Conservation (phyloP, 2,113 vertebrate species). For the Puffinus mauretanicus region DNA sequence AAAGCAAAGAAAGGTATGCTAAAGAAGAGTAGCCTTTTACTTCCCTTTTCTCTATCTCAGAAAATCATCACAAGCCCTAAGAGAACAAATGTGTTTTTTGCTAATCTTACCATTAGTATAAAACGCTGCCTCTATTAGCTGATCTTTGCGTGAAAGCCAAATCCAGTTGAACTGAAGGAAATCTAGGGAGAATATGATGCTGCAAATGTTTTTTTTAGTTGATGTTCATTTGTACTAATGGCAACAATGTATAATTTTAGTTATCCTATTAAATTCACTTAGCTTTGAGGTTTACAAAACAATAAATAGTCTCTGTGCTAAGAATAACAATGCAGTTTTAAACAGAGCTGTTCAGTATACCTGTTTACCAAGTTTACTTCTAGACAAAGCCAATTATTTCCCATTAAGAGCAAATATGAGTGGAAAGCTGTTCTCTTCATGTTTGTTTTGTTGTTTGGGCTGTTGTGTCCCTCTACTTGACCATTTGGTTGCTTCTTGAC, state of each 20-base stretch:
- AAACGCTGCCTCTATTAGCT: not conserved
- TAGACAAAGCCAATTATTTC: not conserved
- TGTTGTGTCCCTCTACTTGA: not conserved
- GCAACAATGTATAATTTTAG: not conserved
- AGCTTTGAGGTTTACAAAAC: not conserved
- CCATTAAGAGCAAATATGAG: not conserved
- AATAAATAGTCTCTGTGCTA: not conserved
- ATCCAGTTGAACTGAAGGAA: not conserved
- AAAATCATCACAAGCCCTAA: not conserved
- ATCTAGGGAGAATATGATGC: not conserved
- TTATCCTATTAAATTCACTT: not conserved
- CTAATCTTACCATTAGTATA: not conserved
- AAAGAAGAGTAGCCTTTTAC: not conserved
- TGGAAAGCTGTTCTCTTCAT: not conserved
- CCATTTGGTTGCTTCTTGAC: not conserved
- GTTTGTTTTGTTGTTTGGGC: not conserved
- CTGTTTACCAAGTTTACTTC: not conserved
- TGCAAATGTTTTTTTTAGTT: not conserved
- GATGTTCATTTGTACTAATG: not conserved
- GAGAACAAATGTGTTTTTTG: not conserved
- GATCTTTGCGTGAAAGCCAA: not conserved
- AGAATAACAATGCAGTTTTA: not conserved
- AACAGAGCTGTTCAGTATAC: not conserved
- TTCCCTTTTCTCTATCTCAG: not conserved
- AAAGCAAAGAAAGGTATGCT: not conserved